A percentile compares a stretch with the other conserved stretches of the same genome.
phyloP scores from a whole-genome alignment of 1,140 invertebrate genomes.

The Drosophila ogumai region DNA sequence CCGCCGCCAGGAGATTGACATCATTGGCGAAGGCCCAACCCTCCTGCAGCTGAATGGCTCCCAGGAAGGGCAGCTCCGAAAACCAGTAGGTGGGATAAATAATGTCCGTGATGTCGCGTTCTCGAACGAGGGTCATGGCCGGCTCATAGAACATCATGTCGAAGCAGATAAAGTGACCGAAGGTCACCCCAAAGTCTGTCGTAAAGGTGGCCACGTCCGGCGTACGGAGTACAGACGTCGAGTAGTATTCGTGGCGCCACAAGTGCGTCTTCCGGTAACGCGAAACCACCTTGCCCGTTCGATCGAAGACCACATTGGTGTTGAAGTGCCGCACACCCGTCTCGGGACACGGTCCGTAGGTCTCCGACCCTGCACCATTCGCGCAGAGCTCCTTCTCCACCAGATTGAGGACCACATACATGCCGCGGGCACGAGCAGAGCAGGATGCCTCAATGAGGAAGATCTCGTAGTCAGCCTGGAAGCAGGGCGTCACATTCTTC shows the following conservation, averaged over 20 bases:
- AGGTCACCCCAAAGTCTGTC: conserved; percentile 90
- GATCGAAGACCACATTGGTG: conserved; percentile 90
- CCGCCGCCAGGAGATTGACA: conserved; percentile 86
- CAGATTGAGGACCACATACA: conserved; percentile 78
- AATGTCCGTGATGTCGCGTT: conserved; percentile 88
- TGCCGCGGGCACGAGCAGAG: conserved; percentile 38
- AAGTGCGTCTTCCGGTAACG: conserved; percentile 91
- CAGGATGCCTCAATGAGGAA: conserved; percentile 74
- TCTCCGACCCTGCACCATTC: conserved; percentile 8
- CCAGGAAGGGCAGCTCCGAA: conserved; percentile 89
- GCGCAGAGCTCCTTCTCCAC: conserved; percentile 69
- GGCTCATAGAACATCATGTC: conserved; percentile 91
- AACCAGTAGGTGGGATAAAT: conserved; percentile 91
- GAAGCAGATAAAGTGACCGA: conserved; percentile 91
- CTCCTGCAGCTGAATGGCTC: conserved; percentile 85
- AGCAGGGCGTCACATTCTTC: conserved; percentile 62
- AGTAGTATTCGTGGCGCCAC: conserved; percentile 84
- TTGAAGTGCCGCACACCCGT: conserved; percentile 85
- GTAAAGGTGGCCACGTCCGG: conserved; percentile 85
- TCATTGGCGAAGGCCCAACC: conserved; percentile 86
- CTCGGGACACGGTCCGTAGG: conserved; percentile 45
- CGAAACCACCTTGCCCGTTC: conserved; percentile 86
- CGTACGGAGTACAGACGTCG: conserved; percentile 23
- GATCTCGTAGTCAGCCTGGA: conserved; percentile 64
- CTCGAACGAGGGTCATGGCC: conserved; percentile 70